Conservation (phyloP, 2,888 invertebrate species). For the Harmothoe impar region DNA sequence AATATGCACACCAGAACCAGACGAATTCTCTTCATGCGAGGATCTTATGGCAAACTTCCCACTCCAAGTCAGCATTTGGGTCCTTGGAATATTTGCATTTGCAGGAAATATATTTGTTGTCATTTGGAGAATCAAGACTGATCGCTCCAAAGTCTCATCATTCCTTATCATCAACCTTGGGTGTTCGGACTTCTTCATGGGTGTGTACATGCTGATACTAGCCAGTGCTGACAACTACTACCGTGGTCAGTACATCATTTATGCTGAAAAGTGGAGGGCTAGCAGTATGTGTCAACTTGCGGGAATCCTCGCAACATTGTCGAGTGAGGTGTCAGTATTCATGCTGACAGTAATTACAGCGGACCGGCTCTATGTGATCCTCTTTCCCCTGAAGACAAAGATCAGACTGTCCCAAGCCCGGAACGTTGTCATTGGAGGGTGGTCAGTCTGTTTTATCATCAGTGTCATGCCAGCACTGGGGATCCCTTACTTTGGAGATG, state of each 20-base stretch:
- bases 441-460: constrained; percentile 76
- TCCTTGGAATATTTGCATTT: constrained; percentile 86
- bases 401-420: constrained; percentile 76
- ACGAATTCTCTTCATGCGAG: constrained; percentile 69
- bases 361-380: constrained; percentile 82
- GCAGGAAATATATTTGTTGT: constrained; percentile 86
- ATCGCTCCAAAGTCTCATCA: constrained; percentile 65
- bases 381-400: constrained; percentile 79
- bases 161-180: constrained; percentile 86
- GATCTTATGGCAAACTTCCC: constrained; percentile 68
- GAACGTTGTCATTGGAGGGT: constrained; percentile 76
- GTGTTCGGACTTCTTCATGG: constrained; percentile 87
- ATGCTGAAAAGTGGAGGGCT: constrained; percentile 77
- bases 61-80: constrained; percentile 85
- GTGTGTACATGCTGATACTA: constrained; percentile 86
- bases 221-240: constrained; percentile 85
- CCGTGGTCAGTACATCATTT: constrained; percentile 84
- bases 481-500: constrained; percentile 81
- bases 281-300: constrained; percentile 79
- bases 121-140: constrained; percentile 85
- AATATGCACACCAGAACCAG: constrained; percentile 66
- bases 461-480: constrained; percentile 74
- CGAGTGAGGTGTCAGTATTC: constrained; percentile 83
- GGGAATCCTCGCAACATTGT: constrained; percentile 81
- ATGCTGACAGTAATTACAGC: constrained; percentile 83